Base-by-base conservation (phyloP, 1,140 invertebrate species). In the Listronotus oregonensis region DNA sequence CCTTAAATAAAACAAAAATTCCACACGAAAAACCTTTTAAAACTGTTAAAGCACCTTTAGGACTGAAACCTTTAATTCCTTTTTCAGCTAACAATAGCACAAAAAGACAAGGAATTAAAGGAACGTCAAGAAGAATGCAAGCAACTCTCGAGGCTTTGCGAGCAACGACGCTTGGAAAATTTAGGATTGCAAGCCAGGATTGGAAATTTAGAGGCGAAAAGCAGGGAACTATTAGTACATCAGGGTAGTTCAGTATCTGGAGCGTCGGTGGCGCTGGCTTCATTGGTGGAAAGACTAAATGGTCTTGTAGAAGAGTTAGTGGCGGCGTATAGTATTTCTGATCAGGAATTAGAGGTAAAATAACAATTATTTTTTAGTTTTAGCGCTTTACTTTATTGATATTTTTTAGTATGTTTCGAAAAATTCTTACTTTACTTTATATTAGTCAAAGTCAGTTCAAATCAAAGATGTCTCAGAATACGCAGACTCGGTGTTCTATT, bases 141-240 rank as follows among this genome's bases (percentile, higher is more conserved):
- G 31, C 89, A 91, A 75, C 80, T 93, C 65, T 88, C 91, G 39
- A 82, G 89, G 65, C 85, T 92, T 69, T 89, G 88, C 75, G 91
- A 93, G 77, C 90, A 91, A 80, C 85, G 89, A 63, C 86, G 86
- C 55, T 86, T 89, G 77, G 88, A 90, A 75, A 87, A 87, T 73
- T 79, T 91, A 37, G 84, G 86, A 21, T 77, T 90, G 62, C 85
- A 86, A 70, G 81, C 88, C 14, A 84, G 87, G 72, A 79, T 88
- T 61, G 82, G 81, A 43, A 83, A 83, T 0, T 74, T 89, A 42
- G 88, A 90, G 76, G 80, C 81, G 56, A 84, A 85, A 71, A 85
- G 85, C 31, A 78, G 85, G 47, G 88, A 89, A 67, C 75, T 89
- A 11, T 78, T 90, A 37, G 81, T 89, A 47, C 85, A 87, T 55